These are phyloP conservation scores for Drosophila lacteicornis DNA, from an alignment of 1,140 invertebrate genomes.

Conservation along the genomic window DNA sequence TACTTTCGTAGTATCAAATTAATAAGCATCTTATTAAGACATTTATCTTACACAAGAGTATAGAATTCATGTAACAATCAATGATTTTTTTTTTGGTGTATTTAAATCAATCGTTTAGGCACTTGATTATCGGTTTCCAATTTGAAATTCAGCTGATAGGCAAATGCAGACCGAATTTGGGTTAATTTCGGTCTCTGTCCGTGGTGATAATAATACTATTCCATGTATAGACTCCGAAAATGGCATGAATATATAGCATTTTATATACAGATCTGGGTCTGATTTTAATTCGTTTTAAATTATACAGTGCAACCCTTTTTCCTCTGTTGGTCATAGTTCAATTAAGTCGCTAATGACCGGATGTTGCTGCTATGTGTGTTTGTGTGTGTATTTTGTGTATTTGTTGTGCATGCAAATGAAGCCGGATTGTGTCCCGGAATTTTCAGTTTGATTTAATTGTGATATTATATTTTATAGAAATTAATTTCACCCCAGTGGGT, in stretches of 20 bases:
- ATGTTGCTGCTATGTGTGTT: slow-evolving; percentile 25
- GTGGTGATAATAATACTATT: slow-evolving; percentile 25
- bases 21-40: too few species aligned
- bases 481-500: slow-evolving; percentile 20
- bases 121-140: slow-evolving; percentile 24
- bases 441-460: slow-evolving; percentile 30
- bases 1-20: too few species aligned
- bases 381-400: slow-evolving; percentile 10
- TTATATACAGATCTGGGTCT: slow-evolving; percentile 3
- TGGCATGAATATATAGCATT: slow-evolving; percentile 29
- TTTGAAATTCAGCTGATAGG: slow-evolving; percentile 45
- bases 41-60: too few species aligned
- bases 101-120: slow-evolving; percentile 54
- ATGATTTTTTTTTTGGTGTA: neutral
- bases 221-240: slow-evolving; percentile 27
- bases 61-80: too few species aligned
- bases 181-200: slow-evolving; percentile 31
- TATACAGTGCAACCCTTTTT: slow-evolving; percentile 70
- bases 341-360: slow-evolving; percentile 76
- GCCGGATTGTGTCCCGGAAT: slow-evolving; percentile 12
- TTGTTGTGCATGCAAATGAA: slow-evolving; percentile 68
- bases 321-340: slow-evolving; percentile 73
- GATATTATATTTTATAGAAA: slow-evolving; percentile 31
- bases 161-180: slow-evolving; percentile 50
- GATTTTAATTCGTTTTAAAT: slow-evolving; percentile 80